A percentile compares a stretch with the other conserved stretches of the same genome.
Conservation (phyloP, 1,140 invertebrate genomes). For the Achatina immaculata region DNA sequence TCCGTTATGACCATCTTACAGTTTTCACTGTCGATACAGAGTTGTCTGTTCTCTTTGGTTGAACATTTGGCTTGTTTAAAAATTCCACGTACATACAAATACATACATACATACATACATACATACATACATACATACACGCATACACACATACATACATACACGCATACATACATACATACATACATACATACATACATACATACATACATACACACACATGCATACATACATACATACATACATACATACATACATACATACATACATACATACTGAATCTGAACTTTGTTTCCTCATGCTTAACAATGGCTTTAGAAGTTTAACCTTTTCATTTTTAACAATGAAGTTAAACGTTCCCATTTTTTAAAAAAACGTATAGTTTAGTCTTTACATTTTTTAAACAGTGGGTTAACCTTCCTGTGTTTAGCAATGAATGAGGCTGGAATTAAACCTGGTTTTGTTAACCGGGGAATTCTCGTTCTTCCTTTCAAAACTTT, state of each 20-base stretch:
- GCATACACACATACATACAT: constrained; percentile 19
- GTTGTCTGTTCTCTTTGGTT: too few relatives aligned
- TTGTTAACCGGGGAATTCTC: too few relatives aligned
- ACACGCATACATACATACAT: constrained; percentile 15
- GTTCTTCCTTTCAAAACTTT: too few relatives aligned
- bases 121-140: constrained; percentile 16
- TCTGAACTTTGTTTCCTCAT: too few relatives aligned
- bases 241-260: constrained; percentile 24
- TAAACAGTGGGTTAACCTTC: too few relatives aligned
- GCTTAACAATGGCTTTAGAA: background rate
- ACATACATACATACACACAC: constrained; percentile 24
- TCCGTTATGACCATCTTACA: too few relatives aligned
- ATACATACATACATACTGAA: constrained; percentile 26
- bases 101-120: constrained; percentile 12
- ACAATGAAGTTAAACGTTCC: background rate
- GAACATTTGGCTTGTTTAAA: too few relatives aligned
- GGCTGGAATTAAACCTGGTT: too few relatives aligned
- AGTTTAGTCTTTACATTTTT: too few relatives aligned
- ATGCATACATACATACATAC: constrained; percentile 34
- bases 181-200: constrained; percentile 13
- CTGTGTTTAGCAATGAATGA: too few relatives aligned
- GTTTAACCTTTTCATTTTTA: background rate
- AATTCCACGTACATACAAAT: constrained; percentile 15
- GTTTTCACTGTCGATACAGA: too few relatives aligned
- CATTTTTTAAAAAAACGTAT: too few relatives aligned